Base-by-base conservation (phyloP, 2,797 vertebrate genomes). In the Brachyrhaphis roseni region DNA sequence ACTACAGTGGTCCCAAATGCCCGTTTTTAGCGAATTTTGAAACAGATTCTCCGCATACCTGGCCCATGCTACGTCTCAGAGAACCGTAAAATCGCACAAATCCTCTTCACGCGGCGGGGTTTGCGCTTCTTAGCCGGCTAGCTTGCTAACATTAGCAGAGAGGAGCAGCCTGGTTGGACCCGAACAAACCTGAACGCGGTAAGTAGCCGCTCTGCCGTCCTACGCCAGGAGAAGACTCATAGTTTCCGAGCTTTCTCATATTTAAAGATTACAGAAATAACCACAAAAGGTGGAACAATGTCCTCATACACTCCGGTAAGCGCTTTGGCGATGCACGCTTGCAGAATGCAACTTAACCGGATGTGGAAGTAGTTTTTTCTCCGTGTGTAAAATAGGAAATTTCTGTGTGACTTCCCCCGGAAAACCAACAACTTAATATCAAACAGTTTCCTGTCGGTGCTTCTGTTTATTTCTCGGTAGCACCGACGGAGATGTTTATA, bases 321-420 rank as follows among this genome's bases (percentile, higher is more conserved):
- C 79, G 47, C 80, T 39, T 79, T 46, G 79, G 41, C 78, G 82
- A 41, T 15, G 77, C 87, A 82, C 81, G 88, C 90, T 12, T 39
- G 79, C 47, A 85, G 82, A 77, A 82, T 28, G 81, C 91, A 76
- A 80, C 80, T 79, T 93, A 87, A 95, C 95, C 95, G 95, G 95
- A 96, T 96, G 95, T 95, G 95, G 95, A 96, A 96, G 95, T 96
- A 91, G 94, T 95, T 95, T 95, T 95, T 95, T 95, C 86, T 87
- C 85, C 66, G 90, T 39, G 91, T 90, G 94, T 94, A 92, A 94
- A 96, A 95, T 94, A 94, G 93, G 93, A 93, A 85, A 93, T 94
- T 95, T 96, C 91, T 94, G 46, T 80, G 70, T 88, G 94, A 96
- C 95, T 95, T 96, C 94, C 95, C 88, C 94, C 95, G 95, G 95